Percentiles rank a stretch among this genome's conserved stretches.
Evolutionary conservation across 2,797 vertebrate genomes (phyloP).

Genomic region (Sebastes taczanowskii): DNA sequence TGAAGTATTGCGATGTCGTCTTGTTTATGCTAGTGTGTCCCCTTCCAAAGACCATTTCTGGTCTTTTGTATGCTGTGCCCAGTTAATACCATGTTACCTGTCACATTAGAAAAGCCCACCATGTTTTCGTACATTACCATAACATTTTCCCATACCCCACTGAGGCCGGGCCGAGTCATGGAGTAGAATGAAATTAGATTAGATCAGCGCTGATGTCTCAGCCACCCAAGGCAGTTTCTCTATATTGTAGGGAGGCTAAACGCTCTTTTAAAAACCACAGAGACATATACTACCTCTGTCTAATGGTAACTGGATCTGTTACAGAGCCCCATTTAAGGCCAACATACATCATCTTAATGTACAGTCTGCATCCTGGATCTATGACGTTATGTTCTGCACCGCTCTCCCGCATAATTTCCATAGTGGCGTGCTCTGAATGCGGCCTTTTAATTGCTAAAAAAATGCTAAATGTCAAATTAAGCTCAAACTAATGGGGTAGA

Average conservation of each 20-base stretch:
- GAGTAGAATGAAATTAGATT: conserved; percentile 79
- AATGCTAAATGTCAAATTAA: conserved; percentile 88
- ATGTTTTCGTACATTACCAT: conserved; percentile 70
- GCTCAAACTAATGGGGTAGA: conserved; percentile 84
- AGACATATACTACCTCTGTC: conserved; percentile 70
- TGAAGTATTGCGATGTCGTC: neutral
- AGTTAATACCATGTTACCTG: conserved; percentile 74
- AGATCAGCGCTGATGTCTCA: conserved; percentile 73
- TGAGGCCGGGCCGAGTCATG: conserved; percentile 61
- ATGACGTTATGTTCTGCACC: conserved; percentile 66
- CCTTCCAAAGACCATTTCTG: conserved; percentile 10
- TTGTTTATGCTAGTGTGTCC: conserved; percentile 7
- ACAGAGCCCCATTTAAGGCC: conserved; percentile 73
- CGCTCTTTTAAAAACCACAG: conserved; percentile 71
- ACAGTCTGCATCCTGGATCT: conserved; percentile 68
- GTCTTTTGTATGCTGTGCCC: conserved; percentile 43
- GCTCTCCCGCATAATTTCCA: conserved; percentile 63
- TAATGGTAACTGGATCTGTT: conserved; percentile 79
- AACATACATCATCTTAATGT: conserved; percentile 78
- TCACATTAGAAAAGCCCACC: conserved; percentile 76
- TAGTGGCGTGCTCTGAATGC: conserved; percentile 68
- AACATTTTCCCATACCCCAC: conserved; percentile 73
- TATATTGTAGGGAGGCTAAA: conserved; percentile 63
- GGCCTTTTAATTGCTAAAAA: conserved; percentile 82
- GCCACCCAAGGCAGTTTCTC: conserved; percentile 75